A percentile compares a stretch with the other conserved stretches of the same genome.
Conservation (phyloP, 2,888 invertebrate species). For the Cephus spinipes region DNA sequence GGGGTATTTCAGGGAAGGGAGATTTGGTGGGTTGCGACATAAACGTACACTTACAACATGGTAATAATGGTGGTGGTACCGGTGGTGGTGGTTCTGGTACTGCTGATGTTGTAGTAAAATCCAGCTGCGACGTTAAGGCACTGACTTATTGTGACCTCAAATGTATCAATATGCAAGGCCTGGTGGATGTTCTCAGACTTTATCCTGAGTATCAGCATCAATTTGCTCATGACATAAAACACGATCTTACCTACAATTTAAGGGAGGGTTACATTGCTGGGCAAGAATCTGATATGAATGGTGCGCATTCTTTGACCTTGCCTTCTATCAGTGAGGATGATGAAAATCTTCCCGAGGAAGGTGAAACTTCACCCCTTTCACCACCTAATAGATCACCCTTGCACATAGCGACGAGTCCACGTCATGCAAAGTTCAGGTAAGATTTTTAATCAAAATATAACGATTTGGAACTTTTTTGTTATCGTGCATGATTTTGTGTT, state of each 20-base stretch:
- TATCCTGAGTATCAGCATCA: constrained; percentile 96
- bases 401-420: constrained; percentile 70
- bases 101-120: constrained; percentile 87
- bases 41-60: constrained; percentile 80
- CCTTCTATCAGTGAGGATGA: constrained; percentile 97
- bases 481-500: neutral
- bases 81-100: constrained; percentile 71
- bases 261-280: constrained; percentile 83
- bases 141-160: constrained; percentile 96
- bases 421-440: constrained; percentile 76
- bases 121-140: constrained; percentile 94
- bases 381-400: constrained; percentile 75
- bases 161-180: constrained; percentile 90
- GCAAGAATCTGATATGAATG: constrained; percentile 81
- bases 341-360: constrained; percentile 84
- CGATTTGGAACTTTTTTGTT: neutral
- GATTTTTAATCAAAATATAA: constrained; percentile 17
- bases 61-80: constrained; percentile 71
- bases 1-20: constrained; percentile 78
- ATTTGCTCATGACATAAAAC: constrained; percentile 93
- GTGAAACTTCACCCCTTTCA: constrained; percentile 73
- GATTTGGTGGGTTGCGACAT: constrained; percentile 95
- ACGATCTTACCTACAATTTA: constrained; percentile 94
- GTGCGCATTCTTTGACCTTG: constrained; percentile 83
- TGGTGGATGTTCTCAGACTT: constrained; percentile 87